Percentiles rank a stretch among this genome's conserved stretches.
These are phyloP conservation scores for Tragelaphus strepsiceros DNA, from an alignment of 2,113 vertebrate genomes.

Conservation along the genomic window DNA sequence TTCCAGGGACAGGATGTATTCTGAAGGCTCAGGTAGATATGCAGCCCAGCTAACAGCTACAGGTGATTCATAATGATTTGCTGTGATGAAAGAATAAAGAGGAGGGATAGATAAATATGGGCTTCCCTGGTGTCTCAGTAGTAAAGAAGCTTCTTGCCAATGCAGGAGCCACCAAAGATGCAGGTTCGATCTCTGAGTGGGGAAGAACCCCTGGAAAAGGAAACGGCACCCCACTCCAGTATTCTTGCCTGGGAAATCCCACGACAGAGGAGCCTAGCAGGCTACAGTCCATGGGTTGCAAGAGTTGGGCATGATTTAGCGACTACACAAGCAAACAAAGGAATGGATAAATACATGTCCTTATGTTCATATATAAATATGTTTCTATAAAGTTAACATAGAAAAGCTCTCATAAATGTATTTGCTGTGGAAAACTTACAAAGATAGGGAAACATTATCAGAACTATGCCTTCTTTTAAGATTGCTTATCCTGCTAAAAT, in stretches of 20 bases:
- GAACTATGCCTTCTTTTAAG: background rate
- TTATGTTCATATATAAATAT: background rate
- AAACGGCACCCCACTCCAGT: accelerated
- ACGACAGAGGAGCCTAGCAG: background rate
- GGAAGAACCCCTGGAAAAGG: background rate
- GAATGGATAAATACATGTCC: background rate
- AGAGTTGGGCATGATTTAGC: background rate
- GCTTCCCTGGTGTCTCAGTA: background rate
- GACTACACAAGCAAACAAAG: background rate
- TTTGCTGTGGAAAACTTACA: background rate
- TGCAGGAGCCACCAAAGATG: background rate
- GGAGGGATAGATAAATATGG: background rate
- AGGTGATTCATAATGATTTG: background rate
- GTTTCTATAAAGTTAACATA: background rate
- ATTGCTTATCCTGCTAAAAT: background rate
- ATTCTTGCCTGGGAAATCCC: background rate
- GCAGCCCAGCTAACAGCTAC: background rate
- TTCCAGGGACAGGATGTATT: background rate
- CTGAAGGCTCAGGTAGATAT: background rate
- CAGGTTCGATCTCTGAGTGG: background rate
- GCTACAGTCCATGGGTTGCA: background rate
- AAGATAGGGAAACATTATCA: background rate
- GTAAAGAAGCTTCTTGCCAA: background rate
- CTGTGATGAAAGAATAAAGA: background rate
- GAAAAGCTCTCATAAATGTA: background rate